Percentiles rank a stretch among this genome's conserved stretches.
phyloP scores from a whole-genome alignment of 2,888 invertebrate genomes.

The Eupithecia subumbrata region DNA sequence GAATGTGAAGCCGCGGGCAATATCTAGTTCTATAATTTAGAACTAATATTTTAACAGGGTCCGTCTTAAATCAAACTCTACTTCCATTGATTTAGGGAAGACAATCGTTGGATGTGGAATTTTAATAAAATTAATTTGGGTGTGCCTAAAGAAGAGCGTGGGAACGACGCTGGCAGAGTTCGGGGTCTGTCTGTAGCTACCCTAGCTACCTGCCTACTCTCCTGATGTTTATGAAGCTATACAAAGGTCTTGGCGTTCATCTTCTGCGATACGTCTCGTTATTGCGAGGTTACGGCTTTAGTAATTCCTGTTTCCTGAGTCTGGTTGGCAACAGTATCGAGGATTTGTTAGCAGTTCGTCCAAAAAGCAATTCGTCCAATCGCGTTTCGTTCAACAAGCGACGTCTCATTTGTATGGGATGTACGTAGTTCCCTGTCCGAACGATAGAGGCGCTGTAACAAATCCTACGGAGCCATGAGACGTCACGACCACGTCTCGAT shows the following conservation, averaged over 20 bases:
- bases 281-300: too few relatives aligned
- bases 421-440: too few relatives aligned
- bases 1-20: neutral
- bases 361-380: too few relatives aligned
- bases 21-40: slow-evolving; percentile 7
- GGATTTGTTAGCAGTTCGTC: too few relatives aligned
- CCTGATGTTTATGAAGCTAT: neutral
- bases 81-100: neutral
- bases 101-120: neutral
- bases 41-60: neutral
- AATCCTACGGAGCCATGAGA: too few relatives aligned
- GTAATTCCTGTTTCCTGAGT: too few relatives aligned
- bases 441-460: too few relatives aligned
- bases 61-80: neutral
- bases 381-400: too few relatives aligned
- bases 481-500: too few relatives aligned
- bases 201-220: too few relatives aligned
- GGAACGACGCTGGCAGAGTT: neutral
- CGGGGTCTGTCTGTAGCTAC: neutral
- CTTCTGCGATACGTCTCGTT: neutral
- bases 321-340: too few relatives aligned
- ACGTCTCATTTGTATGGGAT: too few relatives aligned
- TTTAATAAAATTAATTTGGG: neutral
- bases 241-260: neutral
- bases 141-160: neutral